Conservation (phyloP, 2,797 vertebrate species). For the Pygocentrus nattereri region DNA sequence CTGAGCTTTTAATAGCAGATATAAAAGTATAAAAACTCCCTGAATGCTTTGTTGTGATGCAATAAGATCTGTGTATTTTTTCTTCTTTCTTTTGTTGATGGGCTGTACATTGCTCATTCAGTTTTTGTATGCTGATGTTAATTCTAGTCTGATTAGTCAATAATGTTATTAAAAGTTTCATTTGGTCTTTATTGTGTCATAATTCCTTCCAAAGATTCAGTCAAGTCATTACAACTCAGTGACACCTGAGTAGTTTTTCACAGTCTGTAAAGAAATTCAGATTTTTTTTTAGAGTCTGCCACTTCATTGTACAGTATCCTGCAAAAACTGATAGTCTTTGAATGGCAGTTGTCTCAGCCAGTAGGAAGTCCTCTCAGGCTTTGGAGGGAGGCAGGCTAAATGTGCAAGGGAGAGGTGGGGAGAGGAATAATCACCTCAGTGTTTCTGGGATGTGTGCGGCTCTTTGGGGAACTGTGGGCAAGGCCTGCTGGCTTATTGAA, state of each 20-base stretch:
- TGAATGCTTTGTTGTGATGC: too few relatives aligned
- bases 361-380: background rate
- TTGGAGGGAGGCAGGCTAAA: background rate
- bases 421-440: slow-evolving; percentile 52
- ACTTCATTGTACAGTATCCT: background rate
- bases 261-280: too few relatives aligned
- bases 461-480: slow-evolving; percentile 68
- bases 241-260: too few relatives aligned
- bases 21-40: too few relatives aligned
- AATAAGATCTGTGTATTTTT: too few relatives aligned
- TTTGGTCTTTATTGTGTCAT: background rate
- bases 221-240: too few relatives aligned
- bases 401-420: background rate
- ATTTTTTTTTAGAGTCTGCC: too few relatives aligned
- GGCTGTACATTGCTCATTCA: background rate
- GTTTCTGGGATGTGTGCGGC: slow-evolving; percentile 49
- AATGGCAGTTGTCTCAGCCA: background rate
- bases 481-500: slow-evolving; percentile 75
- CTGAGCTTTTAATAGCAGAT: too few relatives aligned
- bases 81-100: background rate
- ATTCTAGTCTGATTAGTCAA: background rate
- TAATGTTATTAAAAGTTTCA: background rate
- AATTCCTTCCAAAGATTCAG: too few relatives aligned
- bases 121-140: background rate
- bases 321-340: background rate